Conservation (phyloP, 2,113 vertebrate genomes). For the Coturnix japonica region DNA sequence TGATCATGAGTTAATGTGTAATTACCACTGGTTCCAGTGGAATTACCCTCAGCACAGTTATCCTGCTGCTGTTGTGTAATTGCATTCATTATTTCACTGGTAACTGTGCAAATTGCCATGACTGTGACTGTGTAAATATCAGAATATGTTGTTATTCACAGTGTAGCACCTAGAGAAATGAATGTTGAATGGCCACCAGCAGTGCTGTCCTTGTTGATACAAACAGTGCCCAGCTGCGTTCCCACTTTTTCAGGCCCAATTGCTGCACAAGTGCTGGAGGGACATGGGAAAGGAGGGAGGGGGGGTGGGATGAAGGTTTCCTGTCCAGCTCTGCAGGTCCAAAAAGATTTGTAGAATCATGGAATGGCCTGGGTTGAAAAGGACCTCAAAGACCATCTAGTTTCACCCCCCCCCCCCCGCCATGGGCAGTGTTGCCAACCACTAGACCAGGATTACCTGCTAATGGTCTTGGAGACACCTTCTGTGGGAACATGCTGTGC, state of each 20-base stretch:
- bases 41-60: neutral
- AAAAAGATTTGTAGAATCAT: neutral
- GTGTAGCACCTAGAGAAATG: neutral
- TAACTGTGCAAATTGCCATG: neutral
- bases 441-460: neutral
- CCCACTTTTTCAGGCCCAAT: neutral
- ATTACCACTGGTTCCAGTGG: neutral
- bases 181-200: neutral
- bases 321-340: neutral
- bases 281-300: neutral
- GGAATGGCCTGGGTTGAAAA: no score
- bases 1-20: neutral
- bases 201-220: neutral
- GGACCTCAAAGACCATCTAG: no score
- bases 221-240: neutral
- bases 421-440: no score
- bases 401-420: no score
- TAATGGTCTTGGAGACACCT: neutral
- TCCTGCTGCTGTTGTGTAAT: neutral
- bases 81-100: neutral
- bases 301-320: neutral
- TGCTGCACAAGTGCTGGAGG: neutral
- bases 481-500: neutral
- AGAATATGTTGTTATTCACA: neutral
- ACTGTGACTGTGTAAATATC: neutral